Base-by-base conservation (phyloP, 2,113 vertebrate genomes). In the Colius striatus region DNA sequence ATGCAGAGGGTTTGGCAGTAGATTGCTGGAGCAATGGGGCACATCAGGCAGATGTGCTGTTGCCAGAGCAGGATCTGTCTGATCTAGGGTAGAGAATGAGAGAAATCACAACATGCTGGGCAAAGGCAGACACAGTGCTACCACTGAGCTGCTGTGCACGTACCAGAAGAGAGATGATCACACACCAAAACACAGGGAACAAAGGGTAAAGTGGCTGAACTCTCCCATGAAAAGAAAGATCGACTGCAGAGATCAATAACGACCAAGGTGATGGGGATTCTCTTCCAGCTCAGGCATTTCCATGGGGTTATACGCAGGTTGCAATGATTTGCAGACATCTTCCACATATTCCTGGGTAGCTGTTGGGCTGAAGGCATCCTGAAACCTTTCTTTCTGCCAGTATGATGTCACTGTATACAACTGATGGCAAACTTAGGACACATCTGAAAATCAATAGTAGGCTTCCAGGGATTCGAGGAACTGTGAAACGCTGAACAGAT, bases 401-500 rank as follows among this genome's bases (percentile, higher is more conserved):
- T 38, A 77, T 45, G 43, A 83, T 14, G 57, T 88, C 50, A 70
- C 34, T 48, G 11, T 48, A 60, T 48, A 84, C 91, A 92, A 88
- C 60, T 53, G 58, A 94, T 1, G 2, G 48, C 67, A 93, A 91
- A 80, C 47, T 41, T 50, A 80, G 14, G 53, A 90, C 50, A 71
- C 27, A 78, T 65, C 23, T 73, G 60, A 90, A 94, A 92, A 93
- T 86, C 83, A 84, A 81, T 22, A 93, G 92, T 22, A 82, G 13
- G 5, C 41, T 94, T 84, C 84, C 57, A 84, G 73, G 47, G 61
- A 92, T 85, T 62, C 92, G 47, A 92, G 79, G 92, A 88, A 73
- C 68, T 65, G n/a, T 63, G 85, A 89, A 94, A 84, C 15, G 79
- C 48, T 53, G 66, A 95, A 92, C 79, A 90, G 85, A 93, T 78